These are phyloP conservation scores for Baryphthengus martii DNA, from an alignment of 2,113 vertebrate genomes.

Conservation along the genomic window DNA sequence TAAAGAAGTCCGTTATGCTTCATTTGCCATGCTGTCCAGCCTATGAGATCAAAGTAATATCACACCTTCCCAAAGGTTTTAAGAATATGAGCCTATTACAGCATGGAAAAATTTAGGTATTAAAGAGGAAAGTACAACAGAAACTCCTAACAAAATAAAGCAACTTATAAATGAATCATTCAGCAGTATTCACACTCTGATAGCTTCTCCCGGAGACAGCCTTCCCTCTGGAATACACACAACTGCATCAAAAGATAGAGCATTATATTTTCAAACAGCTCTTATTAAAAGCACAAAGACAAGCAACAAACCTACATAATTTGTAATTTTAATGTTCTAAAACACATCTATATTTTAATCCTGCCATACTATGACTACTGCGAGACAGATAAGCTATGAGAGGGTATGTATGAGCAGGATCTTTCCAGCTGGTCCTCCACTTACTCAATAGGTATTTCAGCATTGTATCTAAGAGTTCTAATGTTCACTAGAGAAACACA, in stretches of 20 bases:
- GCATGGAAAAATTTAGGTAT: background rate
- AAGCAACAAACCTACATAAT: background rate
- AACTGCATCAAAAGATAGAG: background rate
- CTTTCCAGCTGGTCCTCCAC: background rate
- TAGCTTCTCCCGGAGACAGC: background rate
- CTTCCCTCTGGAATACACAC: background rate
- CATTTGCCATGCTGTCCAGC: background rate
- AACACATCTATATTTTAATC: background rate
- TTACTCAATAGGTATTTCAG: background rate
- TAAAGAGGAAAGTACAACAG: background rate
- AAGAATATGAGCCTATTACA: slow-evolving; percentile 3
- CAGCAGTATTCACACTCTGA: background rate
- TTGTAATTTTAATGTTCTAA: background rate
- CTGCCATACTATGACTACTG: background rate
- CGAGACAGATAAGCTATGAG: background rate
- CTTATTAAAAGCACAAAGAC: background rate
- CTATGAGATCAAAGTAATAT: background rate
- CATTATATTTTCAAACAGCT: background rate
- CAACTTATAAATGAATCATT: slow-evolving; percentile 29
- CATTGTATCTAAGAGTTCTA: background rate
- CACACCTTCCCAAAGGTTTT: slow-evolving; percentile 2
- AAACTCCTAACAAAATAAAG: slow-evolving; percentile 11
- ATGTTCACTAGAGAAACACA: rapidly evolving
- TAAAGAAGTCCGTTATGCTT: background rate
- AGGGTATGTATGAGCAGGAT: background rate